Base-by-base conservation (phyloP, 1,140 invertebrate species). In the Nebria ingens region DNA sequence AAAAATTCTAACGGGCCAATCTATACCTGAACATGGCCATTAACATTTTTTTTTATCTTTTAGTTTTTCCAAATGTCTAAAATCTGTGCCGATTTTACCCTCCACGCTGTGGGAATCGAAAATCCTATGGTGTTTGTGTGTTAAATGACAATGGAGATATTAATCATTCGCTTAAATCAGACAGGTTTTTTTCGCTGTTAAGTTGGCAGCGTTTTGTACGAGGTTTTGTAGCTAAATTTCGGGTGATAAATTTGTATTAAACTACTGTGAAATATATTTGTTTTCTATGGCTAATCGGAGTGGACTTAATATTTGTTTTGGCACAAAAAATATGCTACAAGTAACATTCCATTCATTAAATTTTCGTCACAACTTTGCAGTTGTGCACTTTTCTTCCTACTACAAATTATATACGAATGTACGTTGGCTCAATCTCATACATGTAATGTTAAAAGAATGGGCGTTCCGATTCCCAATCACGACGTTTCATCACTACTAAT, bases 11-110 rank as follows among this genome's bases (percentile, higher is more conserved):
- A n/a, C 25, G 25, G 25, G 6, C n/a, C 25, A 9, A 9, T 34
- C 25, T 9, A 34, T n/a, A 34, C 6, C 25, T 34, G 6, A 9
- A 34, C 25, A 6, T 34, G 25, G 6, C n/a, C 25, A 34, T 34
- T 34, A 34, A 34, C 25, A 34, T 34, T 34, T 34, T 34, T 34
- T 34, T 34, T 34, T 34, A 34, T n/a, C n/a, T n/a, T n/a, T n/a
- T n/a, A n/a, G n/a, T n/a, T n/a, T n/a, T n/a, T n/a, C 6, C 25
- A 34, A 6, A 34, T 9, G 25, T n/a, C 25, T n/a, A 34, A n/a
- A 34, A 34, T 34, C 25, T 34, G 25, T 34, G 25, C 25, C 25
- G 25, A 34, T 34, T 34, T 34, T 34, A 9, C 6, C 6, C n/a
- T 34, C 25, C n/a, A n/a, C n/a, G 6, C 25, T 34, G 25, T 34